Conservation (phyloP, 2,888 invertebrate species). For the Diplazon laetatorius region DNA sequence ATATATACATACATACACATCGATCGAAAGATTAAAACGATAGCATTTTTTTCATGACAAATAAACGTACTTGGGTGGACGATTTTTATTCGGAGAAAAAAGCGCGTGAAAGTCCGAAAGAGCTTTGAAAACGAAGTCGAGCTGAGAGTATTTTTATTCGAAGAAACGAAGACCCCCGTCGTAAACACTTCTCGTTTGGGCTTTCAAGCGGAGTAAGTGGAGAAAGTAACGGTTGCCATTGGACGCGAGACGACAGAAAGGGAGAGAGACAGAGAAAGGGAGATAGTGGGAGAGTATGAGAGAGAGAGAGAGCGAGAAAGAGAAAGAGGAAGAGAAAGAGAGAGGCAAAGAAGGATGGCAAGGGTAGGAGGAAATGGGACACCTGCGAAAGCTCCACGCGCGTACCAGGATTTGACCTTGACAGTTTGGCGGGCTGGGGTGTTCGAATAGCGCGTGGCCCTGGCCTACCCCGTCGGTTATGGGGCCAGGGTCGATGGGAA, state of each 20-base stretch:
- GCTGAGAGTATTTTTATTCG: background rate
- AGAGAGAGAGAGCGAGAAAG: conserved; percentile 15
- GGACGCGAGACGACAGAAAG: too few relatives aligned
- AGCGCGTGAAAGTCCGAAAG: background rate
- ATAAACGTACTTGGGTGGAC: background rate
- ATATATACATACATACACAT: too few relatives aligned
- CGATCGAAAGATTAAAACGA: too few relatives aligned
- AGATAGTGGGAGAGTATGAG: conserved; percentile 1
- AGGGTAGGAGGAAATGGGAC: too few relatives aligned
- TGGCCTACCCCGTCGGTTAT: conserved; percentile 62
- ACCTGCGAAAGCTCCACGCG: conserved; percentile 53
- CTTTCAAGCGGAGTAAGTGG: conserved; percentile 1
- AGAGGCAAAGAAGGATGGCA: too few relatives aligned
- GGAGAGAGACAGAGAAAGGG: too few relatives aligned
- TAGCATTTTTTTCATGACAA: too few relatives aligned
- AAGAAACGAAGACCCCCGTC: background rate
- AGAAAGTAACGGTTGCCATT: conserved; percentile 1
- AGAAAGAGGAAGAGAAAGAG: conserved; percentile 13
- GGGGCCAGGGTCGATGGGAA: conserved; percentile 69
- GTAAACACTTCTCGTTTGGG: background rate
- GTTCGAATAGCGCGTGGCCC: conserved; percentile 49
- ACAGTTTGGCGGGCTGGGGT: conserved; percentile 39
- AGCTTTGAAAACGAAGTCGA: background rate
- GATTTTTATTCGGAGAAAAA: too few relatives aligned
- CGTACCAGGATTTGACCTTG: conserved; percentile 65